Percentiles rank a stretch among this genome's conserved stretches.
These are phyloP conservation scores for Cataglyphis cursor DNA, from an alignment of 2,888 invertebrate species.

Conservation along the genomic window DNA sequence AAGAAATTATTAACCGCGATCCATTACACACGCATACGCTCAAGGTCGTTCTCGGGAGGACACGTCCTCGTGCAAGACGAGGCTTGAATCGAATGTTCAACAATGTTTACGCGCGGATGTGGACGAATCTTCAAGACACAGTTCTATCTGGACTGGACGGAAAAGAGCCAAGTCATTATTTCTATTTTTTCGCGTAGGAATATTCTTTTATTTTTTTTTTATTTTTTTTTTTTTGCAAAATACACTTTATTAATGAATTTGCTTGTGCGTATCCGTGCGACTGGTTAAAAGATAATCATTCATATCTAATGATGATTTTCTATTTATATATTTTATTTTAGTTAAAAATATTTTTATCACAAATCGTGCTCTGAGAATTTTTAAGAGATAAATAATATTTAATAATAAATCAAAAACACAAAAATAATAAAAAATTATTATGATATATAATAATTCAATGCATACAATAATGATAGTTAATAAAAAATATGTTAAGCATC, in stretches of 20 bases:
- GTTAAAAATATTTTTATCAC: not conserved
- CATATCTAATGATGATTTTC: not conserved
- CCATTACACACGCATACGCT: slow-evolving; percentile 2
- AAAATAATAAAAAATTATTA: slow-evolving; percentile 27
- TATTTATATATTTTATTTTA: not conserved
- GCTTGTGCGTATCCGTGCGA: not conserved
- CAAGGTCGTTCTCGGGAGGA: slow-evolving; percentile 18
- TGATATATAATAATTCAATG: not conserved
- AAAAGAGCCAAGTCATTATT: not conserved
- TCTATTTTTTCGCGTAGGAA: not conserved
- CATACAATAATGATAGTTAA: not conserved
- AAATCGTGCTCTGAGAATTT: slow-evolving; percentile 7
- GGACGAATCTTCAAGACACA: not conserved
- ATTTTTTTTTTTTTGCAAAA: not conserved
- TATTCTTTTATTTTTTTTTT: not conserved
- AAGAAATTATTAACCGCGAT: slow-evolving; percentile 50
- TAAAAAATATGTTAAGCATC: slow-evolving; percentile 9
- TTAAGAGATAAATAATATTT: not conserved
- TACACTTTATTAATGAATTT: slow-evolving; percentile 9
- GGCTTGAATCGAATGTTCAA: slow-evolving; percentile 30
- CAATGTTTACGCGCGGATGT: slow-evolving; percentile 6
- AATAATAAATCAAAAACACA: not conserved
- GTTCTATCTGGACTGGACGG: not conserved
- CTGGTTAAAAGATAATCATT: not conserved
- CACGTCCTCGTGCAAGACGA: not conserved